Base-by-base conservation (phyloP, 92 coral and sea anemone species). In the Epizoanthus rinbou region DNA sequence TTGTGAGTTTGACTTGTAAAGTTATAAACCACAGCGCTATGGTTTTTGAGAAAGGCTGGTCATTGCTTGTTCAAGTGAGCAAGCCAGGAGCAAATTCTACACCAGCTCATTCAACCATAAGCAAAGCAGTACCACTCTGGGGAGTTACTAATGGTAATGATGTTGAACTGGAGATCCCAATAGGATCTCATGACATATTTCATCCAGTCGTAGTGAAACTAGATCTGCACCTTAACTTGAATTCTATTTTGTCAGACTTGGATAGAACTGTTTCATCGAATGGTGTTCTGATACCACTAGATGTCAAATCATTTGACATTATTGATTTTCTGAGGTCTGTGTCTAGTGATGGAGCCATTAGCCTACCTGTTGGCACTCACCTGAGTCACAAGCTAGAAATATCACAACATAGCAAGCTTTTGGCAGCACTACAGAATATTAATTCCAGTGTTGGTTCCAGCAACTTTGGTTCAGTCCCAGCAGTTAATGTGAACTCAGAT, bases 21-120 rank as follows among this genome's bases (percentile, higher is more conserved):
- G 58, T 78, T 39, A 10, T 22, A 31, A 78, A 78, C 82, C 69
- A 60, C 16, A 28, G 70, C 0, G 9, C 35, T 59, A 1, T 62
- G n/a, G 11, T 57, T 6, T 78, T 78, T 41, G 57, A 69, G 15
- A 78, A 78, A 39, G 71, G 82, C 22, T 78, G 71, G 82, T 78
- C 82, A 3, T 21, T 78, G 56, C 82, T 78, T 59, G 71, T 78
- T 19, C 71, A 78, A 62, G 59, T 41, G 25, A 60, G 22, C 8
- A 37, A 78, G 57, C 69, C 31, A 33, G 57, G 59, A 62, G 52
- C 33, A 1, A 23, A 62, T 6, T 8, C 56, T 19, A 19, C 16
- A 2, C 17, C 57, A 35, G 24, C 4, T 25, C 71, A 62, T 5
- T 21, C 23, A 8, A 78, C 69, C 5, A 62, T 54, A 21, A 78